Percentiles rank a stretch among this genome's conserved stretches.
These are phyloP conservation scores for Colostygia pectinataria DNA, from an alignment of 2,888 invertebrate species.

Conservation along the genomic window DNA sequence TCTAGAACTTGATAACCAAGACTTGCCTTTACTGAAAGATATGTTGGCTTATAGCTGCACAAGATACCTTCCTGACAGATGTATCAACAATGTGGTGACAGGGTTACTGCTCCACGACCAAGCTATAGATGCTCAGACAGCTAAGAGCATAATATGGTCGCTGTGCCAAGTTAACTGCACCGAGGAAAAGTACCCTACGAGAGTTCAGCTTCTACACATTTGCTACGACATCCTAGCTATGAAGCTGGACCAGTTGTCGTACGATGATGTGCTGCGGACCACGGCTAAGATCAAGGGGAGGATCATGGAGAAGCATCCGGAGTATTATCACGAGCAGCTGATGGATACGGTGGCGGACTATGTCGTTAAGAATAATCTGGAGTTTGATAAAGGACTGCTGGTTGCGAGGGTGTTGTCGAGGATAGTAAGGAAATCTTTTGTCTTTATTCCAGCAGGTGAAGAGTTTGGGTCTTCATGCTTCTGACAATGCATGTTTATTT, in stretches of 20 bases:
- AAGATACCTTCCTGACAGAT: conserved; percentile 74
- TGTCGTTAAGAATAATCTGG: conserved; percentile 74
- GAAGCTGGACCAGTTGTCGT: conserved; percentile 64
- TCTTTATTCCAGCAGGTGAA: too few species aligned
- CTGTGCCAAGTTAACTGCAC: conserved; percentile 75
- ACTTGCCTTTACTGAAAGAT: conserved; percentile 75
- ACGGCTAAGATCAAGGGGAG: conserved; percentile 73
- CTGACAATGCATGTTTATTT: too few species aligned
- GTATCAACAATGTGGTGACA: conserved; percentile 79
- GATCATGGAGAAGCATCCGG: conserved; percentile 67
- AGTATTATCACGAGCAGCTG: conserved; percentile 85
- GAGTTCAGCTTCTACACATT: conserved; percentile 77
- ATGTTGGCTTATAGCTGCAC: conserved; percentile 80
- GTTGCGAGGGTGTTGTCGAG: conserved; percentile 79
- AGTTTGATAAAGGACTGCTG: conserved; percentile 74
- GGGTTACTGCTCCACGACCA: conserved; percentile 72
- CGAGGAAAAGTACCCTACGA: conserved; percentile 59
- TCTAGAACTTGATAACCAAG: conserved; percentile 80
- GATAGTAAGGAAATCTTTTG: too few species aligned
- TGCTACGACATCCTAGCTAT: conserved; percentile 75
- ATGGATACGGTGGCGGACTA: conserved; percentile 81
- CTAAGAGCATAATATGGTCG: conserved; percentile 82
- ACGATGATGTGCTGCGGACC: conserved; percentile 76
- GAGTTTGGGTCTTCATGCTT: too few species aligned
- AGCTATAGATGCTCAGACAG: conserved; percentile 64